Percentiles rank a stretch among this genome's conserved stretches.
phyloP scores from a whole-genome alignment of 2,888 invertebrate species.

The Fabriciana adippe region DNA sequence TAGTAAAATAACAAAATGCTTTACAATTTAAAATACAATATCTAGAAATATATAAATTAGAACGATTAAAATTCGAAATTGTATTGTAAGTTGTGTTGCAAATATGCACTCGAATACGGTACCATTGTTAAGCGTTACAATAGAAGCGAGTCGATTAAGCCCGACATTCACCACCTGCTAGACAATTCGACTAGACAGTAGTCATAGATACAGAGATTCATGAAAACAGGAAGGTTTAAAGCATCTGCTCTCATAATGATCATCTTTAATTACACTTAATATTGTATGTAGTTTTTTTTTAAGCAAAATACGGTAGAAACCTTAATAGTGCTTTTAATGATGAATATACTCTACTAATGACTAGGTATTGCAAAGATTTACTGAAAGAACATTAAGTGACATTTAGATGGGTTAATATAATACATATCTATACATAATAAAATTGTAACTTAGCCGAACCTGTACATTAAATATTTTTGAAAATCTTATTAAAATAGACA shows the following conservation, averaged over 20 bases:
- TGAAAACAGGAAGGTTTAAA: conserved; percentile 14
- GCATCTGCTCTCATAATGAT: conserved; percentile 15
- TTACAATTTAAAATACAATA: background rate
- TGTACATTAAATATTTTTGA: too few relatives aligned
- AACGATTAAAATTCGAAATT: conserved; percentile 21
- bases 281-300: background rate
- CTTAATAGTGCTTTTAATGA: background rate
- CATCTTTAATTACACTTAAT: conserved; percentile 3
- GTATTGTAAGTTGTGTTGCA: conserved; percentile 23
- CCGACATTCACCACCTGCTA: conserved; percentile 30
- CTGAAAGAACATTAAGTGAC: too few relatives aligned
- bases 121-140: conserved; percentile 32
- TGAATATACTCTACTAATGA: background rate
- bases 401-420: too few relatives aligned
- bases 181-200: conserved; percentile 28
- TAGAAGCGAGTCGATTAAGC: conserved; percentile 33
- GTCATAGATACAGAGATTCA: conserved; percentile 19
- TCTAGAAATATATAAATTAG: conserved; percentile 10
- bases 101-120: conserved; percentile 24
- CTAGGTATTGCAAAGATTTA: background rate
- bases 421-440: too few relatives aligned
- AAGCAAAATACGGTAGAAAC: background rate
- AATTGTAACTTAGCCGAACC: too few relatives aligned
- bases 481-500: too few relatives aligned
- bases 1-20: too few relatives aligned